Evolutionary conservation across 2,797 vertebrate species (phyloP).

Genomic region (Nannoperca obscura): DNA sequence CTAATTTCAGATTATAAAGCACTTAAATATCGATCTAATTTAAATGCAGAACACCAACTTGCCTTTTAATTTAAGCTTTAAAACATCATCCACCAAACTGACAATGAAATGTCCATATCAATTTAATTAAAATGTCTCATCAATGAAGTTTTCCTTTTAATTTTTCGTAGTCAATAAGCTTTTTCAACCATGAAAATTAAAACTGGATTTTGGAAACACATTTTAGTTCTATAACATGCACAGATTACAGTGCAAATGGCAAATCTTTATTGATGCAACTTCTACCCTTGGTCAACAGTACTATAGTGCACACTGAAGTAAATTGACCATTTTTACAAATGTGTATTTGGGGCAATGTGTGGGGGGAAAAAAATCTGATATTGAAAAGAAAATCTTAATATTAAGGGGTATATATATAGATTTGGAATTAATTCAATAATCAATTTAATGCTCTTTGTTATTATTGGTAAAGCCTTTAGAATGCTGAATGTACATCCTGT

Average conservation of each 20-base stretch:
- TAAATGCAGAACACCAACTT: background rate
- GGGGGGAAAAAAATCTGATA: background rate
- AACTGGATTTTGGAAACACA: background rate
- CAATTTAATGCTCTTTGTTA: background rate
- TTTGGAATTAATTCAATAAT: background rate
- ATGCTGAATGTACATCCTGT: background rate
- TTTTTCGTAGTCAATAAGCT: background rate
- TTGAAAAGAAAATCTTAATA: background rate
- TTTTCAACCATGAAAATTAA: conserved; percentile 2
- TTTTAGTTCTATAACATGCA: background rate
- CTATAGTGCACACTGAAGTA: background rate
- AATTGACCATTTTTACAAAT: too few relatives aligned
- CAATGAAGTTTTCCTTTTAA: background rate
- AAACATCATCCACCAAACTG: background rate
- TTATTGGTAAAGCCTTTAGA: background rate
- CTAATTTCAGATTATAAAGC: background rate
- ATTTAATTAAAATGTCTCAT: background rate
- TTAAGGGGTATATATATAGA: background rate
- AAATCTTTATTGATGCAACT: background rate
- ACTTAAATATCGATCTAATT: background rate
- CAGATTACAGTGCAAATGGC: background rate
- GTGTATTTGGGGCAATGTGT: background rate
- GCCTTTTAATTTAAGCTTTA: background rate
- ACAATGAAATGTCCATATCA: background rate
- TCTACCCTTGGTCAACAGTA: background rate